Evolutionary conservation across 35 echinoderm and acorn worm genomes (phyloP).

Genomic region (Nesometra sesokonis): DNA sequence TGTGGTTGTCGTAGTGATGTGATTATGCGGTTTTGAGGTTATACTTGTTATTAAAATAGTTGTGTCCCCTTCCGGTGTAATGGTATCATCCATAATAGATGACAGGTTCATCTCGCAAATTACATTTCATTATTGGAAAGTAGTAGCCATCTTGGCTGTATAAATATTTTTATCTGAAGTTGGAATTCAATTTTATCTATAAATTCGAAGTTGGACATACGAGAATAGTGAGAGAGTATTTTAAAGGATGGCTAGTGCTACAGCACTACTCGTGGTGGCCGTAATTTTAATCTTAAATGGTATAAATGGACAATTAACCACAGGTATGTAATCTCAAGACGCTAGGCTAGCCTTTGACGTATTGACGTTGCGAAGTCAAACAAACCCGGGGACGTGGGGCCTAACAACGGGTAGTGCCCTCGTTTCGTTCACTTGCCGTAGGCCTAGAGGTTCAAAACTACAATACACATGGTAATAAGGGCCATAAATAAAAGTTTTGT

Average conservation of each 20-base stretch:
- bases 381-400: background rate
- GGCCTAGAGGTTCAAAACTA: no score
- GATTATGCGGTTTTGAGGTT: no score
- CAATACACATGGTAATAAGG: no score
- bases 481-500: no score
- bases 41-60: no score
- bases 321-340: background rate
- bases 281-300: background rate
- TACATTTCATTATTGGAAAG: background rate
- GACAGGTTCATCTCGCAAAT: no score
- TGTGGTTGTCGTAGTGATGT: no score
- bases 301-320: background rate
- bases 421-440: no score
- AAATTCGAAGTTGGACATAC: background rate
- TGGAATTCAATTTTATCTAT: background rate
- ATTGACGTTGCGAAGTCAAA: background rate
- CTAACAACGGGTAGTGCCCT: background rate
- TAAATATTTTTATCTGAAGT: background rate
- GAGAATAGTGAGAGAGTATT: background rate
- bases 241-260: background rate
- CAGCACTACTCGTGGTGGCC: background rate
- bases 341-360: background rate
- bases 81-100: no score
- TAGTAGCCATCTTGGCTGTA: background rate
- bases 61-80: no score